phyloP scores from a whole-genome alignment of 1,140 invertebrate species.

The Stratiolaelaps scimitus region DNA sequence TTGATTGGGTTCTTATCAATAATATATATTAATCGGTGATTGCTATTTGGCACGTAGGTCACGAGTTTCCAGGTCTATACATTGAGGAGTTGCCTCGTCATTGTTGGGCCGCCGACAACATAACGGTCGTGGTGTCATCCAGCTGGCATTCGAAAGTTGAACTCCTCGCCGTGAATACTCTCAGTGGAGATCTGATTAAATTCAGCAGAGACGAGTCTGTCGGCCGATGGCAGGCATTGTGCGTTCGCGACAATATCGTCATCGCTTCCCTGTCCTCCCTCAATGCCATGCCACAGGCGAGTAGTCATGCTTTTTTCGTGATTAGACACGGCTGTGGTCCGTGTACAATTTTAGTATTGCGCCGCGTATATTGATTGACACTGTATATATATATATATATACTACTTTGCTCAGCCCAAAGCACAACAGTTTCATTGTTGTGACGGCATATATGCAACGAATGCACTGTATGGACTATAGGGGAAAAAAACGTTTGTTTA shows the following conservation, averaged over 20 bases:
- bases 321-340: too few species aligned
- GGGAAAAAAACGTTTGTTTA: too few species aligned
- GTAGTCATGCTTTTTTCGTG: too few species aligned
- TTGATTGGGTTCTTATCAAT: too few species aligned
- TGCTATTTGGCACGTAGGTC: background rate
- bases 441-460: too few species aligned
- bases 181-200: conserved; percentile 19
- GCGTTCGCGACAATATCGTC: background rate
- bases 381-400: too few species aligned
- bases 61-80: conserved; percentile 12
- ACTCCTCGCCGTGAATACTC: conserved; percentile 13
- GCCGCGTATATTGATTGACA: too few species aligned
- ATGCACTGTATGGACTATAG: too few species aligned
- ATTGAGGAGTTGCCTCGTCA: conserved; percentile 15
- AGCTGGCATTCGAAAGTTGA: conserved; percentile 23
- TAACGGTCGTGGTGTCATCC: conserved; percentile 10
- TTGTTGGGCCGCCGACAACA: conserved; percentile 21
- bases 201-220: conserved; percentile 8
- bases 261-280: conserved; percentile 15
- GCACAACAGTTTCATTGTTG: too few species aligned
- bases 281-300: conserved; percentile 5
- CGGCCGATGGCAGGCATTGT: conserved; percentile 17
- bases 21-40: too few species aligned
- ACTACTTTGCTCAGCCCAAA: too few species aligned
- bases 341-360: too few species aligned